Conservation (phyloP, 2,888 invertebrate genomes). For the Eupithecia abbreviata region DNA sequence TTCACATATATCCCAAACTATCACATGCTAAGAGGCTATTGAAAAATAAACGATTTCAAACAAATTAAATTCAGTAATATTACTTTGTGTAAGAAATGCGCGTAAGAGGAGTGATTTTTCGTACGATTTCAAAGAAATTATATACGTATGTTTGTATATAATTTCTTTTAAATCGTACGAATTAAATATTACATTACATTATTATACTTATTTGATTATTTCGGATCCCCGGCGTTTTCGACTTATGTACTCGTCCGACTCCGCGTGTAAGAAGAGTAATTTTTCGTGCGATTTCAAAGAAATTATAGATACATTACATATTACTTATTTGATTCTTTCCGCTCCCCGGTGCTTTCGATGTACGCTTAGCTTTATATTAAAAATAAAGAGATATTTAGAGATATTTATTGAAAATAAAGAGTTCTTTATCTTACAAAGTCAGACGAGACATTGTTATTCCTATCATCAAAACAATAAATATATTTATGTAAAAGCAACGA, state of each 20-base stretch:
- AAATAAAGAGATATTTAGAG: no score
- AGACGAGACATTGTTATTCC: conserved; percentile 2
- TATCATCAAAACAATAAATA: conserved; percentile 14
- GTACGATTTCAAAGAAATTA: background rate
- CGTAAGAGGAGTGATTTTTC: background rate
- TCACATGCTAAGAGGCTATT: no score
- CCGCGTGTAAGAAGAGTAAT: background rate
- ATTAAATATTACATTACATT: no score
- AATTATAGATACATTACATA: background rate
- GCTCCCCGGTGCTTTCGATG: background rate
- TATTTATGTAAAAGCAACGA: conserved; percentile 26
- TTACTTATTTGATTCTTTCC: background rate
- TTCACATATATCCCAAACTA: no score
- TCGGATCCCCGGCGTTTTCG: no score
- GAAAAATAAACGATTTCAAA: no score
- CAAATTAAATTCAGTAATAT: background rate
- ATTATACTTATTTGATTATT: no score
- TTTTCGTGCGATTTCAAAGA: background rate
- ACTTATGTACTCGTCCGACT: background rate
- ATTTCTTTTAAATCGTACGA: no score
- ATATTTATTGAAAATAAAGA: no score
- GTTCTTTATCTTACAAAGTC: background rate
- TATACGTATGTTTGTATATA: no score
- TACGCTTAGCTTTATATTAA: background rate
- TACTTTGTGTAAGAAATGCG: background rate